These are phyloP conservation scores for Corydoras sp. DNA, from an alignment of 2,113 vertebrate genomes.

Conservation along the genomic window DNA sequence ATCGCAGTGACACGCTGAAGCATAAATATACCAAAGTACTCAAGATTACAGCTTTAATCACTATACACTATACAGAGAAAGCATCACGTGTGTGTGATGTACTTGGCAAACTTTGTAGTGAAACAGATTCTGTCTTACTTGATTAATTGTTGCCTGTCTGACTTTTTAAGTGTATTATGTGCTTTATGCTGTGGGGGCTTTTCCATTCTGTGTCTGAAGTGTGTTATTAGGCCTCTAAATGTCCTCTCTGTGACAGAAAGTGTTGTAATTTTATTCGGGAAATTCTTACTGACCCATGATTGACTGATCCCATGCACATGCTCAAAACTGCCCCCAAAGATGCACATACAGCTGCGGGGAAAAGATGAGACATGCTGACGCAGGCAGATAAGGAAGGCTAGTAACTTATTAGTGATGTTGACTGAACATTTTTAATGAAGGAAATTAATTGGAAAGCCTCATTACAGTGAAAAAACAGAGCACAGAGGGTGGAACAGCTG, in stretches of 20 bases:
- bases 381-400: constrained; percentile 1
- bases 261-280: background rate
- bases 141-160: constrained; percentile 28
- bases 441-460: constrained; percentile 33
- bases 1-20: constrained; percentile 4
- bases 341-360: background rate
- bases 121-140: constrained; percentile 3
- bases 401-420: constrained; percentile 28
- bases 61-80: too few species aligned
- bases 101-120: background rate
- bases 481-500: background rate
- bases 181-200: constrained; percentile 14
- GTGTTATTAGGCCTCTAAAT: constrained; percentile 20
- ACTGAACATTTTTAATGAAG: constrained; percentile 36
- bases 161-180: constrained; percentile 22
- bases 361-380: constrained; percentile 1
- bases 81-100: constrained; percentile 4
- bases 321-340: too few species aligned
- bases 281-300: too few species aligned
- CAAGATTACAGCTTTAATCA: too few species aligned
- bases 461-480: constrained; percentile 13
- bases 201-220: constrained; percentile 14
- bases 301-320: too few species aligned
- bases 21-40: too few species aligned
- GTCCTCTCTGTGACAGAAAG: constrained; percentile 6